Percentiles rank a stretch among this genome's conserved stretches.
These are phyloP conservation scores for Lates japonicus DNA, from an alignment of 2,797 vertebrate species.

Conservation along the genomic window DNA sequence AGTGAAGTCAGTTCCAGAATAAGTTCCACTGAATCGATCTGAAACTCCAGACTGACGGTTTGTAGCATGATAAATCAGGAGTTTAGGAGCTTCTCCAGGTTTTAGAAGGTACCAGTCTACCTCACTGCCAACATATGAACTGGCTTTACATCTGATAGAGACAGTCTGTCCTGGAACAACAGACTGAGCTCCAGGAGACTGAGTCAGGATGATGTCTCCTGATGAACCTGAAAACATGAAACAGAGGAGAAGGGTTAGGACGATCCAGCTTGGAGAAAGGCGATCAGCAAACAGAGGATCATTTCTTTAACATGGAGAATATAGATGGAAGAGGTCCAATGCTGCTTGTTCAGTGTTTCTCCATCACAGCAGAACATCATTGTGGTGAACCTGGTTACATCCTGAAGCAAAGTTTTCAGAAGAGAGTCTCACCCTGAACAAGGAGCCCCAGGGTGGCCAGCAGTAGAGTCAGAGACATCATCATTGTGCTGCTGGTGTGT, in stretches of 20 bases:
- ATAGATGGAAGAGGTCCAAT: conserved; percentile 10
- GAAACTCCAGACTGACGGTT: no score
- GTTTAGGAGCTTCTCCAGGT: no score
- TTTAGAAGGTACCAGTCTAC: no score
- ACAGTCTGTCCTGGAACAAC: background rate
- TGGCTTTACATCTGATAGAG: conserved; percentile 4
- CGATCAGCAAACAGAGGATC: conserved; percentile 11
- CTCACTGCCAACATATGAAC: background rate
- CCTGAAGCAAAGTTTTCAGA: no score
- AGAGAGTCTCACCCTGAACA: no score
- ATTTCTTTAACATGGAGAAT: conserved; percentile 14
- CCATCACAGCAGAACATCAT: conserved; percentile 29
- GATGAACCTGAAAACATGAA: conserved; percentile 24
- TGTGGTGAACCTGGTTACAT: background rate
- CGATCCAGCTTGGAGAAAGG: conserved; percentile 6
- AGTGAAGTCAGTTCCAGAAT: conserved; percentile 19
- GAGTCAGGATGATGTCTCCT: background rate
- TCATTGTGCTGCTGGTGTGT: no score
- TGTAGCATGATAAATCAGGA: no score
- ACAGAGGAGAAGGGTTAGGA: conserved; percentile 23
- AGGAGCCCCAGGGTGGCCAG: no score
- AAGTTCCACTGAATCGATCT: conserved; percentile 17
- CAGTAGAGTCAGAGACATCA: no score
- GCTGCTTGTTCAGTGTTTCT: conserved; percentile 25
- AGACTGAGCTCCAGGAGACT: conserved; percentile 11